phyloP scores from a whole-genome alignment of 2,113 vertebrate species.

The Genyomyrus donnyi region DNA sequence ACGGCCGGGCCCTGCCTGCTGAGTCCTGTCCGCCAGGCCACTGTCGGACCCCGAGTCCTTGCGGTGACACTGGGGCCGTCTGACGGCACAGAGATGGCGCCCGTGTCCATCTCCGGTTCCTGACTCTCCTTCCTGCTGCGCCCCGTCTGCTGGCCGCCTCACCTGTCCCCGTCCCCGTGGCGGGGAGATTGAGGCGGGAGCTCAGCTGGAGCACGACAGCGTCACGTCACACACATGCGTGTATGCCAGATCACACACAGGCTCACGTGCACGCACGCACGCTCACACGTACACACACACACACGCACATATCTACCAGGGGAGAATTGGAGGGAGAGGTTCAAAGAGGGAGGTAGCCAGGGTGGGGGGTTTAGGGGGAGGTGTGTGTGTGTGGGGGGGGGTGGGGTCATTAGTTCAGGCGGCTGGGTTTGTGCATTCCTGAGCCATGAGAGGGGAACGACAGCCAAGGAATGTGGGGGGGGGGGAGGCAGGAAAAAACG shows the following conservation, averaged over 20 bases:
- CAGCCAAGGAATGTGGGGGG: slow-evolving; percentile 56
- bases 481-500: slow-evolving; percentile 29
- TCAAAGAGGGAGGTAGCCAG: slow-evolving; percentile 15
- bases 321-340: neutral
- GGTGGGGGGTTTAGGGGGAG: slow-evolving; percentile 44
- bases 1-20: neutral
- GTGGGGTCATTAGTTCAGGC: slow-evolving; percentile 71
- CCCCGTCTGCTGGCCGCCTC: neutral
- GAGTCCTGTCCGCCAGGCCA: neutral
- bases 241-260: neutral
- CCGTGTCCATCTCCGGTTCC: neutral
- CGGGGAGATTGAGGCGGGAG: neutral
- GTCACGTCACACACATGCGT: neutral
- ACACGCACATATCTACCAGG: neutral
- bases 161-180: neutral
- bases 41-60: neutral
- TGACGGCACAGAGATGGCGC: neutral
- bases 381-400: too few species aligned
- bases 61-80: neutral
- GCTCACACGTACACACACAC: neutral
- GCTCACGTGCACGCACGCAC: neutral
- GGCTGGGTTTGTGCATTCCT: slow-evolving; percentile 69
- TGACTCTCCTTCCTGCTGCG: neutral
- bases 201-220: neutral
- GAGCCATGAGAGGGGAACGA: slow-evolving; percentile 63